Percentiles rank a stretch among this genome's conserved stretches.
phyloP scores from a whole-genome alignment of 2,797 vertebrate species.

The Melanotaenia parkinsoni region DNA sequence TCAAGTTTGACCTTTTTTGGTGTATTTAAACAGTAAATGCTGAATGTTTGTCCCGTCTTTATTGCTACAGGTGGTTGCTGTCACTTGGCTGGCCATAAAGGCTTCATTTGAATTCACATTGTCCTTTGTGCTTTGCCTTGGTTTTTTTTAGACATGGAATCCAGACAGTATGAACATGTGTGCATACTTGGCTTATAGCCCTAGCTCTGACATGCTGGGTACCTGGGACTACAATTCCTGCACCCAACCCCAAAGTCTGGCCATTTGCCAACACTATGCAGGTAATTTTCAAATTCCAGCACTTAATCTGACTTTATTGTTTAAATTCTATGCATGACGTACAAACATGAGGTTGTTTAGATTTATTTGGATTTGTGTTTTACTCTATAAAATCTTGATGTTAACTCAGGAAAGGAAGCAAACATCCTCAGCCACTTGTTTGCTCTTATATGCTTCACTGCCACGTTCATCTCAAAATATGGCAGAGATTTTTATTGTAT shows the following conservation, averaged over 20 bases:
- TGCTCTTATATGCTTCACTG: not conserved
- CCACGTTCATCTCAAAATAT: not conserved
- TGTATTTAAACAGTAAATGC: not conserved
- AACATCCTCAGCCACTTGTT: not conserved
- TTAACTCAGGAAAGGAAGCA: not conserved
- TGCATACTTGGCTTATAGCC: slow-evolving; percentile 86
- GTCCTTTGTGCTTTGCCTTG: not conserved
- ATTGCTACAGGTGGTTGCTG: not conserved
- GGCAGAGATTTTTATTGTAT: not conserved
- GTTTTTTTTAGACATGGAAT: slow-evolving; percentile 77
- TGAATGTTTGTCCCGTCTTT: not conserved
- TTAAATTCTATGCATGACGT: not conserved
- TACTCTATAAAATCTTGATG: not conserved
- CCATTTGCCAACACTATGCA: slow-evolving; percentile 88
- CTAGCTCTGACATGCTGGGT: slow-evolving; percentile 86
- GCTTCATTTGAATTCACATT: not conserved
- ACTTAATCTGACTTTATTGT: not conserved
- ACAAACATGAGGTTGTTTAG: not conserved
- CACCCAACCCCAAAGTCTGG: slow-evolving; percentile 75
- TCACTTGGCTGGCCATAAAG: not conserved
- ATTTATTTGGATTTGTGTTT: not conserved
- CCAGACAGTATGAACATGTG: slow-evolving; percentile 85
- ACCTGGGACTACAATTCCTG: slow-evolving; percentile 94
- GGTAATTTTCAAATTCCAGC: slow-evolving; percentile 73
- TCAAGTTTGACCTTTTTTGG: not conserved